Base-by-base conservation (phyloP, 2,113 vertebrate species). In the Australoheros scitulus region DNA sequence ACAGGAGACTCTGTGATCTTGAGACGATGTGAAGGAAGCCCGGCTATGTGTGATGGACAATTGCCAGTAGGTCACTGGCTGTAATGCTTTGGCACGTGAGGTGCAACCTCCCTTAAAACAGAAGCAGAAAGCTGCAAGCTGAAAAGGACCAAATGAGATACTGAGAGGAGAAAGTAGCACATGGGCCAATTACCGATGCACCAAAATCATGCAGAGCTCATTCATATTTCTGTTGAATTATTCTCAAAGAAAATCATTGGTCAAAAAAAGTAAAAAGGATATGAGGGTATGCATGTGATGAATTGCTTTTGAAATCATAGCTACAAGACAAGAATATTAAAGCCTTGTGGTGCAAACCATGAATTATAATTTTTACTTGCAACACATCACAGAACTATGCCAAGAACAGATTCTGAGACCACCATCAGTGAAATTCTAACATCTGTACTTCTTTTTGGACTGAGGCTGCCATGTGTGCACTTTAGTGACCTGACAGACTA, bases 401-500 rank as follows among this genome's bases (percentile, higher is more conserved):
- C 47, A 85, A 87, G 60, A 8, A 38, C 22, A 83, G 80, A 50
- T 76, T 81, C 50, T 82, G 34, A 82, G 76, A 64, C 38, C 57
- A 17, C n/a, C 55, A 70, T 43, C 14, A 15, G 52, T 0, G 20
- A 88, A 64, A 88, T 68, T 26, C 34, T 26, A 86, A 82, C 82
- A 88, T 89, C 81, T 89, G 87, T 77, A 79, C 57, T 61, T 89
- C 61, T 61, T 82, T 75, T 88, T 70, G 57, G 65, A 70, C 85
- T 80, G 47, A 77, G 79, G 61, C 77, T 82, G 82, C 84, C 77
- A 84, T 87, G 88, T 86, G 91, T 88, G 90, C 89, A 88, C 88
- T 87, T 87, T 76, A 79, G 86, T 92, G 90, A 93, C 90, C 90
- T 81, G 82, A 89, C 90, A 91, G 89, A 88, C 89, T 34, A 36